Conservation (phyloP, 2,888 invertebrate species). For the Byasa hedistus region DNA sequence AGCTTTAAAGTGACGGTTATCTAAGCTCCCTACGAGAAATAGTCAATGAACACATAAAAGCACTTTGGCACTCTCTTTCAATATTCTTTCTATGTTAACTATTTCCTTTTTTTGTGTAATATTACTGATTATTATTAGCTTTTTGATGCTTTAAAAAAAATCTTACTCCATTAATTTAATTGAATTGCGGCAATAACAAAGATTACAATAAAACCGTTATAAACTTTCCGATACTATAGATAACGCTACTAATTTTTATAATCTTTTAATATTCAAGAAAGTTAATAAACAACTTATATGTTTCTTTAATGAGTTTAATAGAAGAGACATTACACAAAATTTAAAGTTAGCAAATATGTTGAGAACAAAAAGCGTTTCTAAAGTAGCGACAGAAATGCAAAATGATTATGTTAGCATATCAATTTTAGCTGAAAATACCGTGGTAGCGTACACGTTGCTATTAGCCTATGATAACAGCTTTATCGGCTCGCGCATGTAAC, state of each 20-base stretch:
- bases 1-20: not conserved
- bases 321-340: not conserved
- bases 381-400: not conserved
- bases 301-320: not conserved
- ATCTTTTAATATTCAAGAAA: not conserved
- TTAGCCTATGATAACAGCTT: constrained; percentile 12
- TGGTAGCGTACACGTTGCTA: constrained; percentile 2
- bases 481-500: constrained; percentile 15
- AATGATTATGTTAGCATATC: not conserved
- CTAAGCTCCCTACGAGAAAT: constrained; percentile 2
- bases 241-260: not conserved
- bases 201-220: not conserved
- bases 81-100: not conserved
- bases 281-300: not conserved
- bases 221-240: not conserved
- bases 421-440: constrained; percentile 3
- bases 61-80: constrained; percentile 9
- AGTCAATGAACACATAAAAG: constrained; percentile 14
- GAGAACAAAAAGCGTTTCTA: not conserved
- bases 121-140: not conserved
- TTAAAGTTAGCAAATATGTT: not conserved
- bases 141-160: not conserved
- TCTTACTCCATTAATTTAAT: not conserved
- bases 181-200: not conserved
- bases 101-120: not conserved